phyloP scores from a whole-genome alignment of 2,888 invertebrate species.

The Limenitis camilla region DNA sequence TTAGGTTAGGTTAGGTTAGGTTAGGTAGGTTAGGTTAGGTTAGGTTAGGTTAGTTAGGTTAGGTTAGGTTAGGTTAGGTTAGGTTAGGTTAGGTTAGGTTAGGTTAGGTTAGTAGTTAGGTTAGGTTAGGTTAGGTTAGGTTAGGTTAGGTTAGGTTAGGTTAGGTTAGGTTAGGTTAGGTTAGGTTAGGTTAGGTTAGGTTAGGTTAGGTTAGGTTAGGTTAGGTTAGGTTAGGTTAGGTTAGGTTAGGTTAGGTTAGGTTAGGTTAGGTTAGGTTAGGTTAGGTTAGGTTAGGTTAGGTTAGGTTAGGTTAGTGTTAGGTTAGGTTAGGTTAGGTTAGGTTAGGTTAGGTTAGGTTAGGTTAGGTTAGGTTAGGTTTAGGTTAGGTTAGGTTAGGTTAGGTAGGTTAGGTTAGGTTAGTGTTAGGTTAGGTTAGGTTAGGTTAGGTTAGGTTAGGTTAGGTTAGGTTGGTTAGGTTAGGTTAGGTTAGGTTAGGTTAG shows the following conservation, averaged over 20 bases:
- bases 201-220: constrained; percentile 27
- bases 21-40: too few species aligned
- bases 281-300: constrained; percentile 19
- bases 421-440: constrained; percentile 3
- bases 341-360: constrained; percentile 3
- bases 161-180: constrained; percentile 20
- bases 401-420: constrained; percentile 3
- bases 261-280: constrained; percentile 27
- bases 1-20: constrained; percentile 22
- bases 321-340: constrained; percentile 3
- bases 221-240: constrained; percentile 26
- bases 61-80: constrained; percentile 22
- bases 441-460: constrained; percentile 3
- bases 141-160: constrained; percentile 24
- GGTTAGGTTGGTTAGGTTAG: constrained; percentile 3
- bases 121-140: constrained; percentile 23
- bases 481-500: constrained; percentile 3
- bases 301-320: not conserved
- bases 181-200: constrained; percentile 24
- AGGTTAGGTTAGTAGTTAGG: too few species aligned
- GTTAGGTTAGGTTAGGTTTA: constrained; percentile 3
- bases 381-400: constrained; percentile 1
- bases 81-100: constrained; percentile 23
- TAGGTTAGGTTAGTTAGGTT: too few species aligned
- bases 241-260: constrained; percentile 21